Percentiles rank a stretch among this genome's conserved stretches.
phyloP scores from a whole-genome alignment of 2,797 vertebrate genomes.

The Gobio occitaniae region DNA sequence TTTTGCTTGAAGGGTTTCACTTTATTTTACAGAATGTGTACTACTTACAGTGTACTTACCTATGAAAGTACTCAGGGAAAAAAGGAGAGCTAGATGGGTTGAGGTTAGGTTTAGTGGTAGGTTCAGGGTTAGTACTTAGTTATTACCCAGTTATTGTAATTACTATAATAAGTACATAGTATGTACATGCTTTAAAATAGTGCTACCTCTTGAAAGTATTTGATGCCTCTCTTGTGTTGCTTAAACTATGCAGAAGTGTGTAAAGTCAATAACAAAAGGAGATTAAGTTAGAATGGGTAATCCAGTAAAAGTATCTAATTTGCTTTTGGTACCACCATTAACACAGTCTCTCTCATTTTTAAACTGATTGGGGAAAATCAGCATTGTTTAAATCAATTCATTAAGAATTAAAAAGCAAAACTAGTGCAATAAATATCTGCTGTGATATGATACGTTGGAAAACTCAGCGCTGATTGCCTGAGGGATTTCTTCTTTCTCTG shows the following conservation, averaged over 20 bases:
- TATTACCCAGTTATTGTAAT: too few relatives aligned
- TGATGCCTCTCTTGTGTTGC: conserved; percentile 39
- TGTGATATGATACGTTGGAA: conserved; percentile 51
- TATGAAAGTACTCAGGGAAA: too few relatives aligned
- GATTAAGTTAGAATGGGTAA: conserved; percentile 42
- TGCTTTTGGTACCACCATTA: conserved; percentile 14
- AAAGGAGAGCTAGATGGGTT: too few relatives aligned
- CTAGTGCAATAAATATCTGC: background rate
- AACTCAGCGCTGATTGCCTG: conserved; percentile 61
- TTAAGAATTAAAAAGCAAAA: background rate
- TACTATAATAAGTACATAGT: too few relatives aligned
- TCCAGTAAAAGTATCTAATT: conserved; percentile 40
- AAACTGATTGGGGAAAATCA: background rate
- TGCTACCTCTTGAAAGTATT: conserved; percentile 24
- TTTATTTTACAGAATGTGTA: too few relatives aligned
- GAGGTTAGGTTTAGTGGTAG: too few relatives aligned
- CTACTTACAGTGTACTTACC: too few relatives aligned
- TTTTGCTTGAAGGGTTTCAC: too few relatives aligned
- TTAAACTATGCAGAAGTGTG: conserved; percentile 34
- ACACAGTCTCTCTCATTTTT: background rate
- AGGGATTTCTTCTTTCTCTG: conserved; percentile 27
- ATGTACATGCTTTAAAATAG: too few relatives aligned
- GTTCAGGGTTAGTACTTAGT: too few relatives aligned
- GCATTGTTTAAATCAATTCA: conserved; percentile 16
- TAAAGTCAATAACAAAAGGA: conserved; percentile 9